Evolutionary conservation across 2,797 vertebrate genomes (phyloP), one percentile per base, ranked within the genome.

Genomic region (Coracias cyanogaster): DNA sequence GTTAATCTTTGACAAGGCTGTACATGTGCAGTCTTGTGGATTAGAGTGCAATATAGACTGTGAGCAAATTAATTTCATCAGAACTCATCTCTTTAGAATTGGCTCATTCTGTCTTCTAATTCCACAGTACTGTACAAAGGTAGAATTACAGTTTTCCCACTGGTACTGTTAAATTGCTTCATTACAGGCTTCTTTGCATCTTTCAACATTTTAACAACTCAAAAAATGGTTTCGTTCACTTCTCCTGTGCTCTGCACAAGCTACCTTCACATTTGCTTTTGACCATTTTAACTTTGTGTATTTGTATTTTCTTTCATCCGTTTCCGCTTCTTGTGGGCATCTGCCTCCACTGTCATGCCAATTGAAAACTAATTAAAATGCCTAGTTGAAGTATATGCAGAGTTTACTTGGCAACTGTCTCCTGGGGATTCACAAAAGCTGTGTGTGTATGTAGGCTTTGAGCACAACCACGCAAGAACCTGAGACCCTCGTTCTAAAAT

Each of bases 101-200:
- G 26, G 21, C 39, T 79, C 33, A 22, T 86, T 88, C 82, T 80
- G 48, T 58, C 87, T 95, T 93, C 57, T 81, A 91, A 84, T 95
- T 94, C 90, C 60, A 82, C 51, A 73, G 58, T 49, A 45, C 28
- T 55, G 52, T 95, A 66, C 85, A 71, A 90, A 94, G 82, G 80
- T 90, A 94, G 82, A 95, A 92, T 91, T 94, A 82, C 57, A 37
- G 35, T 93, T 96, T 94, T 94, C 94, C 91, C 87, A 90, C 55
- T 70, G 93, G 91, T 94, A 26, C 55, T 73, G 51, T 90, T 93
- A 89, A 86, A 94, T 81, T 89, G 80, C 77, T 95, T 94, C 89
- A 90, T 96, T 95, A 96, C 45, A 82, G 70, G 41, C 39, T 91
- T 37, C 80, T 96, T 90, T 71, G 65, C n/a, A 37, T 90, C 49